Percentiles rank a stretch among this genome's conserved stretches.
phyloP scores from a whole-genome alignment of 2,888 invertebrate genomes.

The Mechanitis messenoides region DNA sequence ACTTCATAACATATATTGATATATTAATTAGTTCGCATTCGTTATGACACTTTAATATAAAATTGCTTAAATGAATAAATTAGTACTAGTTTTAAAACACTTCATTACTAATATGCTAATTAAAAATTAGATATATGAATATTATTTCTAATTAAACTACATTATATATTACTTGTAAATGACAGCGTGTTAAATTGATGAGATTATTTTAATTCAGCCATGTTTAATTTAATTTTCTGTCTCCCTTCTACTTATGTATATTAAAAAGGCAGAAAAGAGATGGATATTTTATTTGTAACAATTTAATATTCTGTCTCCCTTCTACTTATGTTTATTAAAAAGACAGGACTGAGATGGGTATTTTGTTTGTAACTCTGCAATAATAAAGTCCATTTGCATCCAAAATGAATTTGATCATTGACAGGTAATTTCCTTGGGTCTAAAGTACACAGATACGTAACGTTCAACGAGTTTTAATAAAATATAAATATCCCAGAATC shows the following conservation, averaged over 20 bases:
- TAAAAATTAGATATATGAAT: background rate
- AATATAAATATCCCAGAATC: no score
- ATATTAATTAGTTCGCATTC: conserved; percentile 1
- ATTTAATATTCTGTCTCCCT: conserved; percentile 5
- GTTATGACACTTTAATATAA: background rate
- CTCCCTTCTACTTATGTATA: background rate
- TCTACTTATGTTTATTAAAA: background rate
- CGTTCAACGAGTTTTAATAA: no score
- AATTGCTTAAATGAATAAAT: background rate
- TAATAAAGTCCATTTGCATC: conserved; percentile 19
- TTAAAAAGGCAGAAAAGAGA: conserved; percentile 4
- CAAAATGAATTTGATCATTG: conserved; percentile 23
- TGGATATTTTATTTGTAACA: conserved; percentile 5
- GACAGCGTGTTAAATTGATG: background rate
- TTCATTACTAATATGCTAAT: background rate
- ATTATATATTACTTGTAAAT: background rate
- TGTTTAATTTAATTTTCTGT: conserved; percentile 1
- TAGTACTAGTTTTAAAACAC: background rate
- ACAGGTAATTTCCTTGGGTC: conserved; percentile 22
- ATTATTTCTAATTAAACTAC: background rate
- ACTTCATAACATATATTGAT: background rate
- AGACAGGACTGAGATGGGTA: conserved; percentile 2
- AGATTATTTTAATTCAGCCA: no score
- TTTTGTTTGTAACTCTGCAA: conserved; percentile 9
- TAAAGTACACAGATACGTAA: no score